A percentile compares a stretch with the other conserved stretches of the same genome.
Evolutionary conservation across 2,113 vertebrate species (phyloP).

Genomic region (Sinocyclocheilus rhinocerous): DNA sequence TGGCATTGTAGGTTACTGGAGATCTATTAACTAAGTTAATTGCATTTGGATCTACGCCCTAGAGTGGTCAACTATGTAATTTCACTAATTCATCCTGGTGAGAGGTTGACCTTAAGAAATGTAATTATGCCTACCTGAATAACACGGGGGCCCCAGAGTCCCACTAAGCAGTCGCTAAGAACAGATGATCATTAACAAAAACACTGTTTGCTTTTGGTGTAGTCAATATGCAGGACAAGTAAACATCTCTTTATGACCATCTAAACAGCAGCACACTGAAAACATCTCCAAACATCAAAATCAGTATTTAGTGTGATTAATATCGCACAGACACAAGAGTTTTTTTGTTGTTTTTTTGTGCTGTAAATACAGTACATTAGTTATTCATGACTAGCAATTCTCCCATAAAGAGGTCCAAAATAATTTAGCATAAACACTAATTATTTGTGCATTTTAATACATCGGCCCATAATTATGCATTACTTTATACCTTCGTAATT

Average conservation of each 20-base stretch:
- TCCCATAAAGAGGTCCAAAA: constrained; percentile 72
- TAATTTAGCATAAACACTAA: constrained; percentile 86
- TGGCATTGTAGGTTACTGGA: constrained; percentile 63
- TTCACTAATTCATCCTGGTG: constrained; percentile 82
- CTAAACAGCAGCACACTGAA: constrained; percentile 33
- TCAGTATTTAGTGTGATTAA: constrained; percentile 5
- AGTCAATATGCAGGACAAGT: constrained; percentile 55
- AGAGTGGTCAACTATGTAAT: constrained; percentile 83
- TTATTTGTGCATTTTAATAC: constrained; percentile 97
- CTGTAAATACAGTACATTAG: constrained; percentile 57
- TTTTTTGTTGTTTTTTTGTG: constrained; percentile 27
- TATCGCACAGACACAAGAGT: background rate
- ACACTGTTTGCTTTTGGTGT: constrained; percentile 73
- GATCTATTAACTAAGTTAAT: constrained; percentile 81
- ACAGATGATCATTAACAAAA: constrained; percentile 78
- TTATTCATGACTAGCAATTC: constrained; percentile 72
- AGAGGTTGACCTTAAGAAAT: constrained; percentile 84
- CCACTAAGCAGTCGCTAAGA: constrained; percentile 74
- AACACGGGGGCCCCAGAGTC: constrained; percentile 75
- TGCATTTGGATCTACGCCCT: constrained; percentile 77
- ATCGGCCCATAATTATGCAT: constrained; percentile 97
- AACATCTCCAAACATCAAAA: background rate
- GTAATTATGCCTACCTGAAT: constrained; percentile 83
- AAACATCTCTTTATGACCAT: constrained; percentile 43
- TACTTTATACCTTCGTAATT: constrained; percentile 97